These are phyloP conservation scores for Sebastes diaconus DNA, from an alignment of 2,797 vertebrate genomes.

Conservation along the genomic window DNA sequence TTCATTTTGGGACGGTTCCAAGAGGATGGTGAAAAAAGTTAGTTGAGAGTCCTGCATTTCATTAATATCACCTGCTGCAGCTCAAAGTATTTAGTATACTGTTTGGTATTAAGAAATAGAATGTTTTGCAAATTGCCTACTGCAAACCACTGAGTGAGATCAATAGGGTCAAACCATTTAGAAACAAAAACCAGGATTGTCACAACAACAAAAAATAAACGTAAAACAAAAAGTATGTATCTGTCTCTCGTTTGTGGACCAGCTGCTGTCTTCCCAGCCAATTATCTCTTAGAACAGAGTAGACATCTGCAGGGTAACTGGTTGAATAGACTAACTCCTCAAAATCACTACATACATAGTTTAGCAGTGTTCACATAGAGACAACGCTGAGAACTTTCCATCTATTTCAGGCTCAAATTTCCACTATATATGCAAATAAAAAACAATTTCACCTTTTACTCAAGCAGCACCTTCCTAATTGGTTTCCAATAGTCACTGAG, in stretches of 20 bases:
- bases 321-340: background rate
- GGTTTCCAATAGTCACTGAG: background rate
- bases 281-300: background rate
- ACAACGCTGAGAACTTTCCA: background rate
- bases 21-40: too few species aligned
- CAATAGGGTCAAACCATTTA: background rate
- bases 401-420: background rate
- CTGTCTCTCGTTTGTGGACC: background rate
- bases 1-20: too few species aligned
- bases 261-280: background rate
- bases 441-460: background rate
- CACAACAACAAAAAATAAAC: background rate
- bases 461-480: background rate
- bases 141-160: background rate
- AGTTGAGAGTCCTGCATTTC: too few species aligned
- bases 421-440: background rate
- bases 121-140: background rate
- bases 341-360: background rate
- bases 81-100: background rate
- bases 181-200: background rate
- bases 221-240: background rate
- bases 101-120: too few species aligned
- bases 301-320: background rate
- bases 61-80: background rate
- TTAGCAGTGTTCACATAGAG: background rate